A percentile compares a stretch with the other conserved stretches of the same genome.
phyloP scores from a whole-genome alignment of 1,140 invertebrate genomes.

The Anoplophora glabripennis region DNA sequence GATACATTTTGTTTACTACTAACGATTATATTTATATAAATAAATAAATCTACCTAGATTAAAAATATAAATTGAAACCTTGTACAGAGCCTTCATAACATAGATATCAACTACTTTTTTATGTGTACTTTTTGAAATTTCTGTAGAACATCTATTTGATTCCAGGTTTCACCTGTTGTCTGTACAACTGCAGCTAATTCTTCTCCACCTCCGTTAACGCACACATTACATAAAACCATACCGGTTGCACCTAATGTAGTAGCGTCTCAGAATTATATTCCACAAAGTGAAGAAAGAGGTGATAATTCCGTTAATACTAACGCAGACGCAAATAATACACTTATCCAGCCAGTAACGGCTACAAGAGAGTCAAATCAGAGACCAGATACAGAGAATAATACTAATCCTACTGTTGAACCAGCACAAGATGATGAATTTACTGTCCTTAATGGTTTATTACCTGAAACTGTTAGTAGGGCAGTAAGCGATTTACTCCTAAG shows the following conservation, averaged over 20 bases:
- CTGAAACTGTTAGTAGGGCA: conserved; percentile 42
- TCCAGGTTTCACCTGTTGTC: neutral
- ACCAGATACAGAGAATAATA: neutral
- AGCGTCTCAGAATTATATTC: conserved; percentile 32
- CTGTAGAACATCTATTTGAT: conserved; percentile 3
- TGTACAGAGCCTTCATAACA: too few species aligned
- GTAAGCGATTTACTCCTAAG: conserved; percentile 46
- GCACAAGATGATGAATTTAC: conserved; percentile 27
- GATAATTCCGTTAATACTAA: neutral
- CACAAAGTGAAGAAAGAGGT: conserved; percentile 21
- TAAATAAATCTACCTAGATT: too few species aligned
- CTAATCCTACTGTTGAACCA: neutral
- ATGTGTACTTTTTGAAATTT: too few species aligned
- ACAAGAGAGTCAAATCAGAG: neutral
- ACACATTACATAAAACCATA: neutral
- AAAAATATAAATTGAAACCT: too few species aligned
- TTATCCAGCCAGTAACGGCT: neutral
- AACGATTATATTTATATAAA: too few species aligned
- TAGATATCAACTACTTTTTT: too few species aligned
- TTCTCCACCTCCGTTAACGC: neutral
- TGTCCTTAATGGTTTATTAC: conserved; percentile 33
- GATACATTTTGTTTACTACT: too few species aligned
- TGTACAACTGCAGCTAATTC: neutral
- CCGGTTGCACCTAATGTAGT: conserved; percentile 8
- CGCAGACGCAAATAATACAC: neutral